phyloP scores from a whole-genome alignment of 2,888 invertebrate species.

The Tipula helvola region DNA sequence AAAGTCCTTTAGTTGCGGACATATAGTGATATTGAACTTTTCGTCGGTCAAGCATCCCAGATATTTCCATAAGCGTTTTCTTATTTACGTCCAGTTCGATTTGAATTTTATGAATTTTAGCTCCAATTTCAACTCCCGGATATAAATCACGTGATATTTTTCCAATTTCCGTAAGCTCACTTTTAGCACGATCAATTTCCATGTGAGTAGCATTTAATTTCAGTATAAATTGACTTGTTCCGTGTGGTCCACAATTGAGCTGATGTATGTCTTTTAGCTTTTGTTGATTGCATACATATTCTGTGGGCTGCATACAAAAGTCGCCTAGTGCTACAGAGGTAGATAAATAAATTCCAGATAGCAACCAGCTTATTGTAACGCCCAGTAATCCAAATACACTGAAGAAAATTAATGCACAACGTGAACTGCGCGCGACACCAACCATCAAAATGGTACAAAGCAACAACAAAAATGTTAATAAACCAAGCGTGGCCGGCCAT shows the following conservation, averaged over 20 bases:
- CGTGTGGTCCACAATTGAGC: slow-evolving; percentile 35
- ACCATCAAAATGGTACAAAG: slow-evolving; percentile 35
- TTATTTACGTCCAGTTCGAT: slow-evolving; percentile 27
- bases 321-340: slow-evolving; percentile 74
- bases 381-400: slow-evolving; percentile 63
- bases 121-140: slow-evolving; percentile 32
- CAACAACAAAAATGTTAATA: slow-evolving; percentile 31
- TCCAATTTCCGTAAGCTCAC: slow-evolving; percentile 25
- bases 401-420: slow-evolving; percentile 80
- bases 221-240: slow-evolving; percentile 34
- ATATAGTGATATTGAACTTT: slow-evolving; percentile 72
- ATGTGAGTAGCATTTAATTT: slow-evolving; percentile 35
- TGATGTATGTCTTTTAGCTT: slow-evolving; percentile 33
- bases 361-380: slow-evolving; percentile 59
- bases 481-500: slow-evolving; percentile 36
- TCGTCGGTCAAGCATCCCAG: slow-evolving; percentile 67
- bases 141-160: slow-evolving; percentile 35
- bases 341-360: slow-evolving; percentile 76
- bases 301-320: slow-evolving; percentile 72
- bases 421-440: slow-evolving; percentile 43
- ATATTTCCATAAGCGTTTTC: slow-evolving; percentile 26
- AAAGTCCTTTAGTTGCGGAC: slow-evolving; percentile 63
- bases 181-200: slow-evolving; percentile 33
- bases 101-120: slow-evolving; percentile 30
- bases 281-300: slow-evolving; percentile 35